Base-by-base conservation (phyloP, 2,797 vertebrate genomes). In the Miichthys miiuy region DNA sequence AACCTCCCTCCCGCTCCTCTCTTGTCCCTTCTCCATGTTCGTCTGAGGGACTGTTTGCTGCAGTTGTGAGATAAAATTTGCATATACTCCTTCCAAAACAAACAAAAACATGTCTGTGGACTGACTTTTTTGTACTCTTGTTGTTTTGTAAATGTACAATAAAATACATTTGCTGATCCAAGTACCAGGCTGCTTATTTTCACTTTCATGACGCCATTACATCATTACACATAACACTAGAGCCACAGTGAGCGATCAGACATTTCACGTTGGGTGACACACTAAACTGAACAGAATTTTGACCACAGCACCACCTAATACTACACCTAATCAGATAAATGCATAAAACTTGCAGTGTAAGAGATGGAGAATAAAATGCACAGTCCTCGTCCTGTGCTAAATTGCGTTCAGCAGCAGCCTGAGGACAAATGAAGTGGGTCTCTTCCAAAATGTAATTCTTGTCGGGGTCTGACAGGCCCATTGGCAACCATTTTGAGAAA, bases 91-190 rank as follows among this genome's bases (percentile, higher is more conserved):
- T 86, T 78, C 72, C 60, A 85, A 87, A 91, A 90, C 67, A 72
- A 90, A 91, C 67, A 76, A 86, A 90, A 89, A 88, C 55, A 72
- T 89, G 91, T 93, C 90, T 90, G 92, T 94, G 86, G 91, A 90
- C 93, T 93, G 92, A 95, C 91, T 93, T 95, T 93, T 96, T 96
- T 95, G 94, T 96, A 95, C 95, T 94, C 92, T 94, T 93, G 94
- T 93, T 93, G 95, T 95, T 96, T 96, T 96, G 94, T 95, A 95
- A 94, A 94, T 94, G 94, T 94, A 93, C 89, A 96, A 94, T 96
- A 95, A 96, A 95, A 91, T 88, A 90, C 87, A 95, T 95, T 95
- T 95, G 93, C 90, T 94, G 93, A 96, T 83, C 71, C 71, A 52
- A 21, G 34, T 38, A 38, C 34, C 34, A 38, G 34, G 8, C 34